Base-by-base conservation (phyloP, 1,140 invertebrate species). In the Hirudo medicinalis region DNA sequence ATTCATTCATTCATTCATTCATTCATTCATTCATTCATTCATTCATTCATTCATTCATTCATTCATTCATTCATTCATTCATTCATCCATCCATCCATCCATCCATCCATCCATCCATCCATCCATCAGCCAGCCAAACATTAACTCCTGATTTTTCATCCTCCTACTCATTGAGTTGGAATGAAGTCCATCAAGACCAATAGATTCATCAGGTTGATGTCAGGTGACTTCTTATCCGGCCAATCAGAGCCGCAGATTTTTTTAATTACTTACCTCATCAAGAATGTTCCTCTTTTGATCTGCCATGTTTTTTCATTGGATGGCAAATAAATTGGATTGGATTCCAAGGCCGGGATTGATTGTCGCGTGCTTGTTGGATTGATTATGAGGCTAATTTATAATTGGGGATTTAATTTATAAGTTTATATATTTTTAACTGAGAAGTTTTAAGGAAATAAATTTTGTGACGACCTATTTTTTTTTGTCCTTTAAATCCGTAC, bases 31-130 rank as follows among this genome's bases (percentile, higher is more conserved):
- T 9, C 54, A 57, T 57, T 9, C 54, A 57, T 57, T 9, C 54
- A 57, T 57, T 9, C 54, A 25, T 57, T 5, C 54, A 57, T 57
- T 9, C 54, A 57, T 57, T 5, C 20, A 57, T 57, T 9, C 54
- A 57, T 57, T 9, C 54, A 57, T 57, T 9, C 54, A 57, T 57
- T 9, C 54, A 25, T 57, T 5, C 54, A 57, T 57, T 9, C 54
- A 57, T 57, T 9, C 54, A 57, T 57, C 54, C 54, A 57, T 57
- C 20, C 54, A 57, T 57, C 25, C 54, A 57, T 57, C 20, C 54
- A 57, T n/a, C 25, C 54, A 57, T 20, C 25, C 32, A 36, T 36
- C 32, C 32, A 36, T 36, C 32, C 20, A 9, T 57, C 9, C 54
- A 57, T 57, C 2, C 54, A 57, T 57, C 54, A n/a, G n/a, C n/a